Evolutionary conservation across 2,888 invertebrate genomes (phyloP), one percentile per base, ranked within the genome.

Genomic region (Trichacis sp.): DNA sequence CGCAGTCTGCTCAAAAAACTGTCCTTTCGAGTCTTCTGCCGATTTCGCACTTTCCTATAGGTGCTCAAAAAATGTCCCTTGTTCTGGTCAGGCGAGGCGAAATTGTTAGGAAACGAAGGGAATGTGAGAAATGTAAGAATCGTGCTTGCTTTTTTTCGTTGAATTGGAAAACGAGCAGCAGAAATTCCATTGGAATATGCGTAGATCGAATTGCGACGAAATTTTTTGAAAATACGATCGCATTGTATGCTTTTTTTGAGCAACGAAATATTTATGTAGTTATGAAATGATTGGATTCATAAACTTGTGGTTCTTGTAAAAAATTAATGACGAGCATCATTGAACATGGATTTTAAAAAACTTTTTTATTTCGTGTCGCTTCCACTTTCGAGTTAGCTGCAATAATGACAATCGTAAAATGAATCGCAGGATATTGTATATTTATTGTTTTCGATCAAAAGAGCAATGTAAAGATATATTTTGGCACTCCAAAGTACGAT

Each of bases 1-100:
- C 40, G 50, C 38, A 57, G 57, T 62, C 64, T 64, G 70, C 70
- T 70, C 70, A 70, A 68, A 64, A 53, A 18, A 18, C 4, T 24
- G 24, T 24, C 24, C n/a, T n/a, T 38, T 50, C 52, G 38, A 54
- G 55, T 62, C 55, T 66, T 52, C 52, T 45, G 14, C 55, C 45
- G 61, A 66, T 62, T 58, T 66, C 66, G 62, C 62, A 62, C 58
- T 62, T 66, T 57, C 58, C 58, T 50, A 14, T 18, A 58, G 62
- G 66, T 62, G 66, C 66, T 62, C 62, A 66, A 66, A 58, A 24
- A 5, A 12, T 47, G 8, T 14, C 29, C 29, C 8, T 33, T 47
- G 4, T 24, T 29, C 29, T 45, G 11, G 2, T 33, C 20, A 18
- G 18, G 20, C 4, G n/a, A 45, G 8, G 19, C 14, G 12, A 42